A percentile compares a stretch with the other conserved stretches of the same genome.
phyloP scores from a whole-genome alignment of 2,113 vertebrate genomes.

The Nibea coibor region DNA sequence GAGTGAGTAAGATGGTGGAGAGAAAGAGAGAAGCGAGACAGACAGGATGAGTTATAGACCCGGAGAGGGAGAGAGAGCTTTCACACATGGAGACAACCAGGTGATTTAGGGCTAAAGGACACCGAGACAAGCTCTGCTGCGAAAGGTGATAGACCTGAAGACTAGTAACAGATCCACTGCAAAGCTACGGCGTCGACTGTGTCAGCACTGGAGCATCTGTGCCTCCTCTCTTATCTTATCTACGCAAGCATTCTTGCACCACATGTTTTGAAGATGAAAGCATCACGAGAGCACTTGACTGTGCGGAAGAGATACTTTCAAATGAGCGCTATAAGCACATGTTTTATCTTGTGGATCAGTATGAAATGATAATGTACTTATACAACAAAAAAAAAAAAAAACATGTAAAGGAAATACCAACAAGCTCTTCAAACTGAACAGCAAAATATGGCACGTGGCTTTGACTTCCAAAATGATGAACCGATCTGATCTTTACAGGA shows the following conservation, averaged over 20 bases:
- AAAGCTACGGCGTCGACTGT: constrained; percentile 29
- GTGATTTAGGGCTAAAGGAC: constrained; percentile 79
- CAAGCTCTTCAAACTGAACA: background rate
- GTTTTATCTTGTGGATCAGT: constrained; percentile 37
- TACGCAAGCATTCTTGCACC: constrained; percentile 49
- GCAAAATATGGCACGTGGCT: background rate
- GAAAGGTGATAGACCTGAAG: constrained; percentile 74
- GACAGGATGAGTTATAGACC: constrained; percentile 71
- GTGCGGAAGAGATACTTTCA: constrained; percentile 39
- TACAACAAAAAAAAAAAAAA: background rate
- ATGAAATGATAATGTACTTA: constrained; percentile 27
- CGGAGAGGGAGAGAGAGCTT: constrained; percentile 64
- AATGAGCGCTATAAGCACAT: constrained; percentile 26
- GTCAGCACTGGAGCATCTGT: constrained; percentile 55
- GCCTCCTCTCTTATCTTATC: constrained; percentile 70
- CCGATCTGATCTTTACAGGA: background rate
- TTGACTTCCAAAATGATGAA: background rate
- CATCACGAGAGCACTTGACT: constrained; percentile 41
- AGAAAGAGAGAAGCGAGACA: constrained; percentile 40
- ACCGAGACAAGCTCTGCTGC: constrained; percentile 70
- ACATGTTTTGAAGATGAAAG: constrained; percentile 56
- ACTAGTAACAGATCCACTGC: constrained; percentile 64
- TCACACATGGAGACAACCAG: constrained; percentile 71
- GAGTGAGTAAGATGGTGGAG: constrained; percentile 48
- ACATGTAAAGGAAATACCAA: background rate